phyloP scores from a whole-genome alignment of 2,113 vertebrate genomes.

The Coptodon rendalli region DNA sequence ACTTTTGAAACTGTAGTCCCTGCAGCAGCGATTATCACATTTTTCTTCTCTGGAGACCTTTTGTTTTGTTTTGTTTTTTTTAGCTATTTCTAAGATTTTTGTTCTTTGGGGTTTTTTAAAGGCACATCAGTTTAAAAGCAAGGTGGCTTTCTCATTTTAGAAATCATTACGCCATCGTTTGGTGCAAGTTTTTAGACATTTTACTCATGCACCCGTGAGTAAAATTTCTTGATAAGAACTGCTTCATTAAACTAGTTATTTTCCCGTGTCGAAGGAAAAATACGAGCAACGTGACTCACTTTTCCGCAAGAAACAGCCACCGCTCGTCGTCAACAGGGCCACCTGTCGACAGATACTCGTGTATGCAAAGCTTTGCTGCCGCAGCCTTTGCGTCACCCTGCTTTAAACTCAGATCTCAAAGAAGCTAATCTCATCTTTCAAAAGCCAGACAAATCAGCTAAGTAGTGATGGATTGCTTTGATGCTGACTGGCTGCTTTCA shows the following conservation, averaged over 20 bases:
- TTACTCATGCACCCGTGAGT: not conserved
- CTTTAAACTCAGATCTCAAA: slow-evolving; percentile 6
- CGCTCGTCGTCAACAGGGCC: not conserved
- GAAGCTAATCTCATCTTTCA: slow-evolving; percentile 36
- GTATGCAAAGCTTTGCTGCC: slow-evolving; percentile 9
- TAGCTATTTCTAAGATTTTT: not conserved
- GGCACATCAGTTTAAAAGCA: not conserved
- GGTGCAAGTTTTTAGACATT: not conserved
- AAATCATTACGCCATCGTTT: not conserved
- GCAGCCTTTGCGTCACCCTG: not conserved
- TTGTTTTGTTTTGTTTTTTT: not conserved
- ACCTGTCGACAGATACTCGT: slow-evolving; percentile 13
- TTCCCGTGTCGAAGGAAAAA: not conserved
- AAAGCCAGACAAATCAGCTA: slow-evolving; percentile 23
- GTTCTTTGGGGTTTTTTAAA: not conserved
- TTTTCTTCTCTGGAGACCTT: not conserved
- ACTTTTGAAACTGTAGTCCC: slow-evolving; percentile 26
- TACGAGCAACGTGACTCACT: not conserved
- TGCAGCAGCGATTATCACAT: slow-evolving; percentile 5
- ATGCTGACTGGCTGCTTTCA: slow-evolving; percentile 12
- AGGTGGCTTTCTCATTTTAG: not conserved
- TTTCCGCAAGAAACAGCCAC: slow-evolving; percentile 12
- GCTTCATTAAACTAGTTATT: not conserved
- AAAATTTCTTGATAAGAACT: not conserved
- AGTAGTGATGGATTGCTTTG: slow-evolving; percentile 13